Evolutionary conservation across 2,888 invertebrate species (phyloP), one percentile per base, ranked within the genome.

Genomic region (Coelinius sp.): DNA sequence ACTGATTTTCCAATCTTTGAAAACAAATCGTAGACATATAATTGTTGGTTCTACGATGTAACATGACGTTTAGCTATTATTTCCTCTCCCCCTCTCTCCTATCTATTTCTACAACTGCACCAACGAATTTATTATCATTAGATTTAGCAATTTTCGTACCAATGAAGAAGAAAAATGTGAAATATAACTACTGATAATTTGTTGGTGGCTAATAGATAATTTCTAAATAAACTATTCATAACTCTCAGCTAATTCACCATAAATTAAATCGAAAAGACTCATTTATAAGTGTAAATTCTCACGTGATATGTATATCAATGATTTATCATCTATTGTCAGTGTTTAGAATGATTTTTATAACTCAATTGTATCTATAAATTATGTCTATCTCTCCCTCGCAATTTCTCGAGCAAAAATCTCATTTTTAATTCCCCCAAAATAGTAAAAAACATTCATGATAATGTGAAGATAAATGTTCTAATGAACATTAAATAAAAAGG

Each of bases 81-180:
- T 53, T 31, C 31, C 46, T 62, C 17, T 71, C 38, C 35, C 41
- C 53, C 62, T 62, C 10, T 46, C 20, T 38, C 66, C 31, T 22
- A n/a, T n/a, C 52, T 41, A 64, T 24, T 38, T 59, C 17, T 17
- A 64, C 27, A 24, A 64, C 52, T 70, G 38, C 56, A 70, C 56
- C 10, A 46, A 65, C 70, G 70, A 70, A 70, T 70, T 70, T 70
- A 70, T 65, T 65, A 70, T 65, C 56, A 70, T 46, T 70, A 65
- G 53, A 44, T 59, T 41, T 64, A 65, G 70, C 44, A 44, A 64
- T 53, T 63, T 46, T 24, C 46, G n/a, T 24, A 65, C 44, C 12
- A 31, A 22, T 10, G 24, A 31, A 1, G 20, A 46, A 25, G 10
- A n/a, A 25, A 3, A 8, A 7, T 38, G 14, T 20, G 25, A 46